A percentile compares a stretch with the other conserved stretches of the same genome.
Conservation (phyloP, 2,797 vertebrate species). For the Caiman crocodilus region DNA sequence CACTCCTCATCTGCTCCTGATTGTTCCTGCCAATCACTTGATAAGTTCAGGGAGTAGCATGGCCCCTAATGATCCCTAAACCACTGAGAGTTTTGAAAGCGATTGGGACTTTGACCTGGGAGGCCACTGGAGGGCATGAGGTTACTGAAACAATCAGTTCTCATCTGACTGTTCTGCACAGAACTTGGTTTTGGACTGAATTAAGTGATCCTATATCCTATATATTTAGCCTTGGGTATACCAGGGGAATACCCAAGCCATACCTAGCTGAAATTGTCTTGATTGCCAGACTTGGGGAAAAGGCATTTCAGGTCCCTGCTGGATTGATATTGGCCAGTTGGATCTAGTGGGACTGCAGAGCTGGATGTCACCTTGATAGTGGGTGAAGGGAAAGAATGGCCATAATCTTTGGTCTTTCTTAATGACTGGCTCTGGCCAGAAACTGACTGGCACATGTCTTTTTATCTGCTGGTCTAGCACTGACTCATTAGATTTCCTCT, state of each 20-base stretch:
- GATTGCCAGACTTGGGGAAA: not conserved
- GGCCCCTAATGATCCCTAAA: not conserved
- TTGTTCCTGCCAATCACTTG: not conserved
- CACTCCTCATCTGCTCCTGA: too few relatives aligned
- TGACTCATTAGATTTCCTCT: too few relatives aligned
- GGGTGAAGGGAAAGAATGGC: not conserved
- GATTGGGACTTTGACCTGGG: not conserved
- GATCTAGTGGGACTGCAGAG: not conserved
- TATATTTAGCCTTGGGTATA: not conserved
- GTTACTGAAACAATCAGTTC: not conserved
- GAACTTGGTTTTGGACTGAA: not conserved
- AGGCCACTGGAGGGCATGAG: not conserved
- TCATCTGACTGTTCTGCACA: not conserved
- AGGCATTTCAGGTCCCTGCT: not conserved
- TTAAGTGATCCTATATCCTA: not conserved
- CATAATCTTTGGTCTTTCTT: not conserved
- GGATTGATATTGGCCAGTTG: not conserved
- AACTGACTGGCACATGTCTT: not conserved
- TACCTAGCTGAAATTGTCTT: not conserved
- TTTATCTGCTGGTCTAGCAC: not conserved
- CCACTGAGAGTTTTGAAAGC: not conserved
- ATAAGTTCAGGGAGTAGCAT: not conserved
- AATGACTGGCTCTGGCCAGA: not conserved
- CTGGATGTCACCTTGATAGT: not conserved
- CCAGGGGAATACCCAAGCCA: not conserved